phyloP scores from a whole-genome alignment of 2,888 invertebrate species.

The Tuberolachnus salignus region DNA sequence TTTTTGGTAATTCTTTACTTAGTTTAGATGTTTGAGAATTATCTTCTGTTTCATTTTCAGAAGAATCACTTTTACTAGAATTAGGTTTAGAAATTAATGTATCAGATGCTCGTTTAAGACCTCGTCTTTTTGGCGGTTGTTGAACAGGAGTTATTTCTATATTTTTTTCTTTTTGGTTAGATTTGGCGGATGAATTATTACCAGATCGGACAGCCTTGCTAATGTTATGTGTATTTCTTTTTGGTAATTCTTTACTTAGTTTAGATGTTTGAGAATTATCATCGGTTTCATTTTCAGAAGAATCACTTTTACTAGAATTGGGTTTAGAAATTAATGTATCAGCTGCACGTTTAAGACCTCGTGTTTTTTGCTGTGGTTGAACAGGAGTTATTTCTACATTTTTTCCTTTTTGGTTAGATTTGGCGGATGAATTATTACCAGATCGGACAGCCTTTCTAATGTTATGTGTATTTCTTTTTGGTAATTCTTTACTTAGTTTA shows the following conservation, averaged over 20 bases:
- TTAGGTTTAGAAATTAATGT: conserved; percentile 1
- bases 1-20: not conserved
- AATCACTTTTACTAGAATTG: not conserved
- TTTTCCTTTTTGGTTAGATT: too few relatives aligned
- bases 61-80: not conserved
- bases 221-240: not conserved
- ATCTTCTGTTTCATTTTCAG: conserved; percentile 3
- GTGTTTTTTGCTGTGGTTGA: not conserved
- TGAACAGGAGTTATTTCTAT: too few relatives aligned
- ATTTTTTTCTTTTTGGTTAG: conserved; percentile 6
- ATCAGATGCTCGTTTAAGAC: not conserved
- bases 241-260: not conserved
- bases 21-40: not conserved
- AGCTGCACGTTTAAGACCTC: not conserved
- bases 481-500: not conserved
- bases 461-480: not conserved
- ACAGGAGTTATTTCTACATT: too few relatives aligned
- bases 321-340: conserved; percentile 5
- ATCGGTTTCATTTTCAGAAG: conserved; percentile 3
- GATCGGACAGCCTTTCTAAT: too few relatives aligned
- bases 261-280: not conserved
- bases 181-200: not conserved
- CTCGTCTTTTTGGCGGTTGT: not conserved
- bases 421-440: too few relatives aligned
- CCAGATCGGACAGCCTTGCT: not conserved